These are phyloP conservation scores for Cheilosia scutellata DNA, from an alignment of 2,888 invertebrate species.

Conservation along the genomic window DNA sequence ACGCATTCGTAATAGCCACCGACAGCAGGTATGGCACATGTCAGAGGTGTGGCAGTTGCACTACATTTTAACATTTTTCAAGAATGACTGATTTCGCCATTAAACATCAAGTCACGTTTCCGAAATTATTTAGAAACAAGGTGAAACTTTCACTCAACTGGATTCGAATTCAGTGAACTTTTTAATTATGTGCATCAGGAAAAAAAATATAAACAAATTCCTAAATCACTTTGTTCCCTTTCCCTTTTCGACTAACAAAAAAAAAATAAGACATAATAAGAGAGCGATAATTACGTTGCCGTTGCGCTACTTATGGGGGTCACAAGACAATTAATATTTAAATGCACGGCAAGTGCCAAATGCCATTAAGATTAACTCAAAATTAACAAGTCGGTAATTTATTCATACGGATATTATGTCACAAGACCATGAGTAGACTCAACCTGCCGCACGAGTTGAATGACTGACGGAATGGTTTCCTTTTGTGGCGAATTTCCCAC, in stretches of 20 bases:
- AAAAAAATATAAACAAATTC: neutral
- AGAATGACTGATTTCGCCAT: slow-evolving; percentile 3
- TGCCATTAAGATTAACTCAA: slow-evolving; percentile 51
- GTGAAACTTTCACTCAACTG: slow-evolving; percentile 18
- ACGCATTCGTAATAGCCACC: neutral
- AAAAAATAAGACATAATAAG: neutral
- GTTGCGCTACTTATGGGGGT: slow-evolving; percentile 21
- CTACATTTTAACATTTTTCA: slow-evolving; percentile 15
- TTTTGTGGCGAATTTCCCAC: slow-evolving; percentile 64
- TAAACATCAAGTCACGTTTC: slow-evolving; percentile 28
- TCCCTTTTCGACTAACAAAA: slow-evolving; percentile 5
- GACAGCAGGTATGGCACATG: slow-evolving; percentile 5
- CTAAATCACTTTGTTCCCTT: neutral
- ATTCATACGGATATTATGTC: slow-evolving; percentile 70
- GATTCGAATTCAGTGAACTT: slow-evolving; percentile 7
- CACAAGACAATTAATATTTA: slow-evolving; percentile 43
- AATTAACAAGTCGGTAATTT: slow-evolving; percentile 59
- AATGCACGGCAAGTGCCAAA: slow-evolving; percentile 58
- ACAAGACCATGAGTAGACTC: slow-evolving; percentile 55
- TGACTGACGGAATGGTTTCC: slow-evolving; percentile 67
- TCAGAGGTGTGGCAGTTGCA: slow-evolving; percentile 1
- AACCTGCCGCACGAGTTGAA: slow-evolving; percentile 47
- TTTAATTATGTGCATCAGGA: neutral
- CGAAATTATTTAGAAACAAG: neutral
- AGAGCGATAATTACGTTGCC: slow-evolving; percentile 26